phyloP scores from a whole-genome alignment of 2,797 vertebrate genomes.

The Danio aesculapii region DNA sequence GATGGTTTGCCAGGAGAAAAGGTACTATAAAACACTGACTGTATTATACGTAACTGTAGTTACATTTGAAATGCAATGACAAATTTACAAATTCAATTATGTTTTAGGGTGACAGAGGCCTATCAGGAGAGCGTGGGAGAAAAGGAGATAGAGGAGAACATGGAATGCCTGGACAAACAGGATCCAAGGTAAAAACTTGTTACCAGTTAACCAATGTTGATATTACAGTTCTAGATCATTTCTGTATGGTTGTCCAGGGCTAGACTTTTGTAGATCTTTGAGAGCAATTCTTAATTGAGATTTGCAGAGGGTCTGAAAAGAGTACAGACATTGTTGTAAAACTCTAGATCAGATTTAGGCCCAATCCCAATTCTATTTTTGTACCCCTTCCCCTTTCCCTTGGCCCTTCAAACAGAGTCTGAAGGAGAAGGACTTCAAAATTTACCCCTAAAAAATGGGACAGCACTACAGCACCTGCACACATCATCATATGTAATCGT shows the following conservation, averaged over 20 bases:
- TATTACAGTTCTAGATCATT: neutral
- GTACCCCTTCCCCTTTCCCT: too few relatives aligned
- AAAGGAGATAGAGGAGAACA: conserved; percentile 84
- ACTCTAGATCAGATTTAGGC: neutral
- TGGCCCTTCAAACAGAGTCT: too few relatives aligned
- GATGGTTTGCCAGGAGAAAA: conserved; percentile 85
- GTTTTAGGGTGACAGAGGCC: conserved; percentile 82
- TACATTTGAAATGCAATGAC: neutral
- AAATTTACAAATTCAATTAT: neutral
- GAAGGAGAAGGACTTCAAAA: too few relatives aligned
- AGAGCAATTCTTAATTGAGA: neutral
- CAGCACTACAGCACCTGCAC: too few relatives aligned
- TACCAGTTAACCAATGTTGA: neutral
- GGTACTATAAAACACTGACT: conserved; percentile 71
- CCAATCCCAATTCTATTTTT: too few relatives aligned
- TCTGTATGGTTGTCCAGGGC: neutral
- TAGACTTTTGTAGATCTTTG: neutral
- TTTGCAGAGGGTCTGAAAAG: neutral
- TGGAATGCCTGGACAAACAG: conserved; percentile 81
- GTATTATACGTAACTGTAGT: neutral
- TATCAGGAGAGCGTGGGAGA: conserved; percentile 78
- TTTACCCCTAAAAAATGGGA: too few relatives aligned
- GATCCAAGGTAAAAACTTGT: conserved; percentile 74
- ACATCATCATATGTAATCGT: too few relatives aligned
- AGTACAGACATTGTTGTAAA: neutral